Evolutionary conservation across 2,797 vertebrate genomes (phyloP).

Genomic region (Sandelia bainsii): DNA sequence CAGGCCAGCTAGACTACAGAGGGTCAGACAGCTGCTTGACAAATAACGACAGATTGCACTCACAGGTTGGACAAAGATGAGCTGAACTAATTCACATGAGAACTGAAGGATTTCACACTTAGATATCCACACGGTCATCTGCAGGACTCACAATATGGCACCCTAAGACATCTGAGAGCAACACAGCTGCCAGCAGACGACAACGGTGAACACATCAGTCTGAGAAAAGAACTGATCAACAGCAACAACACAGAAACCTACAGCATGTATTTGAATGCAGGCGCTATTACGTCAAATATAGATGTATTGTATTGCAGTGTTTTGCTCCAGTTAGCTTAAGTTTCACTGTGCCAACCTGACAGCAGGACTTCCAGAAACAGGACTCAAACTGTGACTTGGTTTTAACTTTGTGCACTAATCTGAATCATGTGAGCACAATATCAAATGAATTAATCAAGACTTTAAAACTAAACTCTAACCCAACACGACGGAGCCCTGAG

Average conservation of each 20-base stretch:
- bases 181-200: not conserved
- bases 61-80: not conserved
- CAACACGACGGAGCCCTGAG: not conserved
- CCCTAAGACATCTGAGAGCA: constrained; percentile 12
- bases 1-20: constrained; percentile 37
- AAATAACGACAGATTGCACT: constrained; percentile 78
- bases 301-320: not conserved
- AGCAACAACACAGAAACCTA: not conserved
- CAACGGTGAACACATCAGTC: not conserved
- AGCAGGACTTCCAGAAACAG: not conserved
- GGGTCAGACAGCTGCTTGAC: constrained; percentile 77
- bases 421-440: not conserved
- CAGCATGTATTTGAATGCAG: not conserved
- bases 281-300: not conserved
- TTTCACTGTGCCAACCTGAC: not conserved
- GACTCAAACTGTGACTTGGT: no score
- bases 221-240: not conserved
- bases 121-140: constrained; percentile 8
- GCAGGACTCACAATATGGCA: constrained; percentile 28
- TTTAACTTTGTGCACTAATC: no score
- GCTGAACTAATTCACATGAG: not conserved
- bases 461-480: not conserved
- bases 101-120: constrained; percentile 15
- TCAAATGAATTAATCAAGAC: not conserved
- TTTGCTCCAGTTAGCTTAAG: not conserved